Evolutionary conservation across 35 echinoderm and acorn worm species (phyloP), one percentile per base, ranked within the genome.

Genomic region (Ophioderma brevispina): DNA sequence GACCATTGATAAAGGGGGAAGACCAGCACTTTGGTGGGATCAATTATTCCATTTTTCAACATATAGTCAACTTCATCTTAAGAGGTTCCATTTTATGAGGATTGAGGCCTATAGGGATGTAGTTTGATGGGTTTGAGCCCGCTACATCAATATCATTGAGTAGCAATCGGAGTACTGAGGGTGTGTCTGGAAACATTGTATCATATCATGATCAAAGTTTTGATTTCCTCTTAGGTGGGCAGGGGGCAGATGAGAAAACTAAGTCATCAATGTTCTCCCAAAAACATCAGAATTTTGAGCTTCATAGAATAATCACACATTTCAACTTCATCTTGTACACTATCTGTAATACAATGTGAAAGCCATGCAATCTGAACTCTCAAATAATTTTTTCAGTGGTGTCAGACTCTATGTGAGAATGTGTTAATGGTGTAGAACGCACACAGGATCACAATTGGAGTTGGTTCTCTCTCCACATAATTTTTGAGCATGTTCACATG

Each of bases 31-130:
- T 25, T 96, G 11, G 38, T 86, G 85, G 38, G 88, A 42, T 86
- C 87, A 78, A 94, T 94, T 13, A 91, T 81, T 36, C 86, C 93
- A 77, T n/a, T 96, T 81, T 23, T 92, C 86, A 96, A 78, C 94
- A 96, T 96, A 28, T 89, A 91, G 19, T 85, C 56, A 52, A 92
- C 64, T 80, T 96, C 94, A 15, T 92, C 38, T 33, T 75, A 28
- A 92, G 38, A 76, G 85, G 77, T 49, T 86, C 21, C 33, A 43
- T 36, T 78, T 93, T 97, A n/a, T 19, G 23, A 41, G 91, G 95
- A 37, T 86, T 96, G 10, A 97, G 10, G 28, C 91, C 30, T 97
- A 93, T 28, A 88, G 91, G 70, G 89, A 75, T 92, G 86, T n/a
- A n/a, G n/a, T 42, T 89, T 96, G 40, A 92, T 96, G 34, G 90